Evolutionary conservation across 1,140 invertebrate genomes (phyloP), one percentile per base, ranked within the genome.

Genomic region (Monomorium pharaonis): DNA sequence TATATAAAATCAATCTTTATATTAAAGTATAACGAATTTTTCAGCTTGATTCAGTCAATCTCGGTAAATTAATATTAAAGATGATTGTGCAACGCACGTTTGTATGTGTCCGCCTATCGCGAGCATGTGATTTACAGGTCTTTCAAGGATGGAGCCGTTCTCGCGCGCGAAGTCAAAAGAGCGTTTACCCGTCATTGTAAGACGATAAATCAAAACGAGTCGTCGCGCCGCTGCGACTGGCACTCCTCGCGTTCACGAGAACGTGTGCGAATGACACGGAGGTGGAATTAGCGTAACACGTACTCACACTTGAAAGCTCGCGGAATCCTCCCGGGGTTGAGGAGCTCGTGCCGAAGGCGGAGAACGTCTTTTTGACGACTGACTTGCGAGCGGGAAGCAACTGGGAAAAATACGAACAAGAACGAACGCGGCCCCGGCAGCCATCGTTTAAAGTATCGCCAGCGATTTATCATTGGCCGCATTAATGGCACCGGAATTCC

Each of bases 401-500:
- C 85, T 74, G 86, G 91, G 91, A 92, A 94, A 93, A 92, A 93
- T 90, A 90, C 91, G 86, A 89, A 91, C 89, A 93, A 93, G 92
- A 93, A 92, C 87, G 89, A 93, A 91, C 87, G 89, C 63, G 77
- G 70, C 87, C 89, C 85, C 89, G 91, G 92, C 89, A 93, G 92
- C 92, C 93, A 93, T 94, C 92, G 89, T 93, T 93, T 93, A 93
- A 93, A 93, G 90, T 92, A 94, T 94, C 87, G 88, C 89, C 92
- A 63, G 90, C 92, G 88, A 94, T 94, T 94, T 92, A 94, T 94
- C 93, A 94, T 92, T 89, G 92, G 87, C 83, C 87, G 89, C 91
- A 93, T 93, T 94, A 94, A 93, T 93, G 93, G 92, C 84, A 89
- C 88, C 89, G 88, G 89, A 92, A 92, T 93, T 89, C 88, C 91